phyloP scores from a whole-genome alignment of 2,888 invertebrate genomes.

The Hemicrepidius hirtus region DNA sequence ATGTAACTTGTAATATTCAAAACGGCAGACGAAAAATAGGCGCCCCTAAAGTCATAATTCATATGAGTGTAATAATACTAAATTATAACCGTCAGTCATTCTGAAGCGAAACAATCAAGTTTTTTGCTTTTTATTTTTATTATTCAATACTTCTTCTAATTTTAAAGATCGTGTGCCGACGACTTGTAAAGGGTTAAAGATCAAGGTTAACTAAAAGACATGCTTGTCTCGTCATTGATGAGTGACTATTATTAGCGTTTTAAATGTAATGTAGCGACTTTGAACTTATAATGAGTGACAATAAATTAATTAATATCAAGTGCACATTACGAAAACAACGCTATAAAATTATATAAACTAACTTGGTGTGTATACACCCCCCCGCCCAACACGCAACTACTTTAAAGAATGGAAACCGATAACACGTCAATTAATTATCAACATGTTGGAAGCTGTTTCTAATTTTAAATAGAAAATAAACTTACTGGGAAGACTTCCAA shows the following conservation, averaged over 20 bases:
- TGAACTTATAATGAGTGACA: not conserved
- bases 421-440: conserved; percentile 2
- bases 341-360: no score
- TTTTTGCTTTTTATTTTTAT: not conserved
- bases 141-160: not conserved
- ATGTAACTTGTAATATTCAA: no score
- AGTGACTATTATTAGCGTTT: not conserved
- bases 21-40: no score
- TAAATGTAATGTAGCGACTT: not conserved
- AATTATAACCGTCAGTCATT: conserved; percentile 15
- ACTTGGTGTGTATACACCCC: no score
- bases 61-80: not conserved
- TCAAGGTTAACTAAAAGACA: conserved; percentile 7
- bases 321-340: not conserved
- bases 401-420: conserved; percentile 1
- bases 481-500: not conserved
- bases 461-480: conserved; percentile 10
- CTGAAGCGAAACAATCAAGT: not conserved
- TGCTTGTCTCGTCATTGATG: conserved; percentile 2
- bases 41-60: not conserved
- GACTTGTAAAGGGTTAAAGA: conserved; percentile 5
- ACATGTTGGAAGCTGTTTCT: not conserved
- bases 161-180: not conserved
- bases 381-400: no score
- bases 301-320: not conserved